Evolutionary conservation across 2,797 vertebrate species (phyloP), one percentile per base, ranked within the genome.

Genomic region (Dicrostonyx torquatus): DNA sequence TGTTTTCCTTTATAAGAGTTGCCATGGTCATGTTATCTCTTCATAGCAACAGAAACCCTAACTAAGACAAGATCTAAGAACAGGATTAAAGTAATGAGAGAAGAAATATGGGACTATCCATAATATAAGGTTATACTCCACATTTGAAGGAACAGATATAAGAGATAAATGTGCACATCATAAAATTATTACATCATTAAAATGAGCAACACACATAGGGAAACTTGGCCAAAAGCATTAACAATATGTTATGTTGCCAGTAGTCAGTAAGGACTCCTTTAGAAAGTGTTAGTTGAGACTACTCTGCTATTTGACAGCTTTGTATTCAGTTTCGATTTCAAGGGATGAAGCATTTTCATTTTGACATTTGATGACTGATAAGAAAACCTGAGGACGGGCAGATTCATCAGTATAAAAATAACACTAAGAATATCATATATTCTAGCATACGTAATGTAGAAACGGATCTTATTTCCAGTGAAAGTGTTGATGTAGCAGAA

Each of bases 401-500:
- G 73, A 91, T 70, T 43, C 62, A 34, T 70, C 24, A 8, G 53
- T 66, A 53, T 89, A 75, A 83, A 95, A 93, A 77, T 91, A 84
- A 80, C 78, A 60, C 89, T 45, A 34, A 93, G 40, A 40, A 87
- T 90, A 93, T 91, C 77, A n/a, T 90, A 82, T 78, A 55, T 84
- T 91, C 82, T 87, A 77, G 66, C 73, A 60, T 58, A 88, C 87
- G 70, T 83, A 78, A 53, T 82, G 3, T 50, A 82, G 77, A 95
- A 87, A 45, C 78, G 93, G 73, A 92, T 87, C 73, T 88, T 90
- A 55, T 96, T 96, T 93, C 93, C 75, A 79, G 82, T 86, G 82
- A 91, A 95, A 96, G 58, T 96, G 91, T 92, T 93, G 89, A 96
- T 83, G 78, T 60, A 70, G 94, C 92, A 93, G 92, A 94, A 97